Evolutionary conservation across 2,888 invertebrate species (phyloP).

Genomic region (Heliothis peltigera): DNA sequence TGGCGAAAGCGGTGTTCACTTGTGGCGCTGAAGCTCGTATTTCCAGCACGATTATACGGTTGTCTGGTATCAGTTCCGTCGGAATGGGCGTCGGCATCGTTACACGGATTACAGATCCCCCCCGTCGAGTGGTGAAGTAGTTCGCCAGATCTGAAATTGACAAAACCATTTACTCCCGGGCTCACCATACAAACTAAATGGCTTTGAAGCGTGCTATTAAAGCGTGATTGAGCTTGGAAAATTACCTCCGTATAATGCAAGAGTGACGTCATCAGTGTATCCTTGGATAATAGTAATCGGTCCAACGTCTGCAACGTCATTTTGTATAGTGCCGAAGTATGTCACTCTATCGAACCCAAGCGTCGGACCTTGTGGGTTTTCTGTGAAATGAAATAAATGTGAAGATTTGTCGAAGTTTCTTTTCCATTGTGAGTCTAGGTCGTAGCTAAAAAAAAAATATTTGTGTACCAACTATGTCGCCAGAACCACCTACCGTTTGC

Average conservation of each 20-base stretch:
- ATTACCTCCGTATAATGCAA: slow-evolving; percentile 36
- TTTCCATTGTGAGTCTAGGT: too few relatives aligned
- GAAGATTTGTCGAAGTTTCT: too few relatives aligned
- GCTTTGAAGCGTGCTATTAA: not conserved
- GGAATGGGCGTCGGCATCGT: slow-evolving; percentile 47
- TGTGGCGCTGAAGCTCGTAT: slow-evolving; percentile 56
- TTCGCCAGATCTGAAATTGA: slow-evolving; percentile 47
- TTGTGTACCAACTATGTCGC: not conserved
- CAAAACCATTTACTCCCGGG: not conserved
- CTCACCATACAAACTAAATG: not conserved
- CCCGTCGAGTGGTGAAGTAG: slow-evolving; percentile 41
- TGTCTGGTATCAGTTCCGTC: slow-evolving; percentile 49
- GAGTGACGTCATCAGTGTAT: too few relatives aligned
- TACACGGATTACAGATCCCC: slow-evolving; percentile 46
- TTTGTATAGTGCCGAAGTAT: slow-evolving; percentile 15
- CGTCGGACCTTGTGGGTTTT: too few relatives aligned
- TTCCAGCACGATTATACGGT: slow-evolving; percentile 54
- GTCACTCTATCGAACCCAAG: slow-evolving; percentile 14
- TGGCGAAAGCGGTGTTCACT: slow-evolving; percentile 13
- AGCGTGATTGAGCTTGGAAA: not conserved
- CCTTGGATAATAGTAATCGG: slow-evolving; percentile 8
- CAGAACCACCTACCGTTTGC: slow-evolving; percentile 15
- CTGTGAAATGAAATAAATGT: too few relatives aligned
- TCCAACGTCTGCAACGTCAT: slow-evolving; percentile 34
- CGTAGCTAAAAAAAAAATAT: not conserved